Conservation (phyloP, 2,888 invertebrate species). For the Plebejus melissa region DNA sequence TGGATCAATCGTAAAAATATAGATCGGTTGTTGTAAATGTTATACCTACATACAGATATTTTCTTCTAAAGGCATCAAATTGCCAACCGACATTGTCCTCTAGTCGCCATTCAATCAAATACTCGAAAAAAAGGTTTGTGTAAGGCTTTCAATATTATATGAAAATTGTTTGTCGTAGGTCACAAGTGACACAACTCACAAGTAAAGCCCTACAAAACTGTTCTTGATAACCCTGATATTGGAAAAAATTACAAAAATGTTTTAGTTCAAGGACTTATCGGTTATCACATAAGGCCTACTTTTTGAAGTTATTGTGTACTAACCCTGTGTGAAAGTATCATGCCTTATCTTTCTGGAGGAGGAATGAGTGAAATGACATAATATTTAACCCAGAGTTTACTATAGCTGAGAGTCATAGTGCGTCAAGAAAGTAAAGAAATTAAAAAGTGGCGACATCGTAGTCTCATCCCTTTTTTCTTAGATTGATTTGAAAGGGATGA, state of each 20-base stretch:
- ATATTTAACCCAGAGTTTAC: no score
- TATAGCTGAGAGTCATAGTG: no score
- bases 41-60: neutral
- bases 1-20: neutral
- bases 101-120: slow-evolving; percentile 19
- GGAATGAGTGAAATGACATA: no score
- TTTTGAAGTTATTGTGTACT: no score
- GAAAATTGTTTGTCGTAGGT: slow-evolving; percentile 17
- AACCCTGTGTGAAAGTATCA: no score
- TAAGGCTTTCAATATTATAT: slow-evolving; percentile 12
- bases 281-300: no score
- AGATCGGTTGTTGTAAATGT: neutral
- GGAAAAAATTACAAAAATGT: neutral
- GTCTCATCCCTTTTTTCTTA: no score
- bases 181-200: neutral
- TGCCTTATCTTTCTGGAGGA: no score
- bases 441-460: no score
- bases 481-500: no score
- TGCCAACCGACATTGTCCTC: slow-evolving; percentile 1
- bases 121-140: neutral
- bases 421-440: no score
- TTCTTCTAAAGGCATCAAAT: slow-evolving; percentile 10
- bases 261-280: neutral
- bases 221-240: neutral
- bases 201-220: neutral